Percentiles rank a stretch among this genome's conserved stretches.
Conservation (phyloP, 2,113 vertebrate species). For the Sylvia atricapilla region DNA sequence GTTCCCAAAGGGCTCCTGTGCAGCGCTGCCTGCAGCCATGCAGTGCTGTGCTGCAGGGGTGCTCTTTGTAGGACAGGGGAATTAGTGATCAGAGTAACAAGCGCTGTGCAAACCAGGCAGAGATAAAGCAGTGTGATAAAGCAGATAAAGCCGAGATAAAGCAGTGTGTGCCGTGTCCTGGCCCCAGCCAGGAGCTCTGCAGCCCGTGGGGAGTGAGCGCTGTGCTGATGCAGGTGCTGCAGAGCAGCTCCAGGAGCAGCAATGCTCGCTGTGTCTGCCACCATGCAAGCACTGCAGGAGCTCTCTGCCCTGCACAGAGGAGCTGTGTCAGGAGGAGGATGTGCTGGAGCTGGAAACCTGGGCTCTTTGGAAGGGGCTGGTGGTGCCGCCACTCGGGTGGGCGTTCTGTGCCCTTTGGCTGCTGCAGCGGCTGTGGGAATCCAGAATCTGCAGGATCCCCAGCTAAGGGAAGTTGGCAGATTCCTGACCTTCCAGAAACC, state of each 20-base stretch:
- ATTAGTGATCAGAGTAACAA: fast-evolving
- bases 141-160: neutral
- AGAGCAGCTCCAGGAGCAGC: neutral
- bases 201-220: fast-evolving
- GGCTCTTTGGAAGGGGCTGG: neutral
- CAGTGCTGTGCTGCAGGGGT: fast-evolving
- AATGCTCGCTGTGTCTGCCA: neutral
- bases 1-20: neutral
- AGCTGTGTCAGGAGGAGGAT: neutral
- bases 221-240: neutral
- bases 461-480: fast-evolving
- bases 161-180: fast-evolving
- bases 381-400: fast-evolving
- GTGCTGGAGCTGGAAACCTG: neutral
- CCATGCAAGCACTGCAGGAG: neutral
- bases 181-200: fast-evolving
- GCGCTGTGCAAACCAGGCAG: fast-evolving
- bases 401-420: neutral
- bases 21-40: fast-evolving
- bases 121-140: fast-evolving
- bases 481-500: neutral
- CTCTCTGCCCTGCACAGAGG: fast-evolving
- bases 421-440: fast-evolving
- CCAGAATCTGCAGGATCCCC: neutral
- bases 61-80: fast-evolving